phyloP scores from a whole-genome alignment of 2,888 invertebrate genomes.

The Oligia fasciuncula region DNA sequence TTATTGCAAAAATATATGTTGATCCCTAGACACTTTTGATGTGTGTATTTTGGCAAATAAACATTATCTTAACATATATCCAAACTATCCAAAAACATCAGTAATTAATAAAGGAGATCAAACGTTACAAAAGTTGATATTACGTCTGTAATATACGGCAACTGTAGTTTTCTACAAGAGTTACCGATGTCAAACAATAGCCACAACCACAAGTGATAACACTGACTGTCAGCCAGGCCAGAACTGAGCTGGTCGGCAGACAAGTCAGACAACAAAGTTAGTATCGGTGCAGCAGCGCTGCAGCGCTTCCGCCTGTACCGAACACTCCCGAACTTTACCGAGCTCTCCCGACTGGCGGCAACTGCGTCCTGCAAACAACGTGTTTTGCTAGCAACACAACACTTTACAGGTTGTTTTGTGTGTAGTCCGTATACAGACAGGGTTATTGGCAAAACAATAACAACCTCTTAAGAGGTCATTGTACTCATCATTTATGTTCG shows the following conservation, averaged over 20 bases:
- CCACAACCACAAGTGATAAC: conserved; percentile 6
- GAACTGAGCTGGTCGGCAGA: conserved; percentile 6
- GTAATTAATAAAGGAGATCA: background rate
- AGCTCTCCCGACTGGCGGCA: conserved; percentile 10
- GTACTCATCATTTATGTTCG: too few relatives aligned
- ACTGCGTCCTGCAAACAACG: conserved; percentile 18
- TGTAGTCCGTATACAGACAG: background rate
- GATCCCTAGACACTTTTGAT: too few relatives aligned
- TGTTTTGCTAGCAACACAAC: conserved; percentile 7
- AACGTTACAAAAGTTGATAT: background rate
- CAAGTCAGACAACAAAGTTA: conserved; percentile 26
- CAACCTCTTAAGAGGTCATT: too few relatives aligned
- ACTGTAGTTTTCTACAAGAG: background rate
- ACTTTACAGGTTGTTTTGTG: background rate
- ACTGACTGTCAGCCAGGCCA: conserved; percentile 6
- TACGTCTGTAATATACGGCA: background rate
- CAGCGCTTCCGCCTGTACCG: conserved; percentile 37
- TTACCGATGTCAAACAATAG: background rate
- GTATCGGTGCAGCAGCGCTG: conserved; percentile 34
- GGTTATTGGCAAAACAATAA: too few relatives aligned
- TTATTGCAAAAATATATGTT: too few relatives aligned
- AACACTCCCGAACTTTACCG: conserved; percentile 3
- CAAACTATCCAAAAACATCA: too few relatives aligned
- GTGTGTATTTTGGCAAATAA: background rate
- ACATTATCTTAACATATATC: background rate